phyloP scores from a whole-genome alignment of 2,888 invertebrate species.

The Acholoe squamosa region DNA sequence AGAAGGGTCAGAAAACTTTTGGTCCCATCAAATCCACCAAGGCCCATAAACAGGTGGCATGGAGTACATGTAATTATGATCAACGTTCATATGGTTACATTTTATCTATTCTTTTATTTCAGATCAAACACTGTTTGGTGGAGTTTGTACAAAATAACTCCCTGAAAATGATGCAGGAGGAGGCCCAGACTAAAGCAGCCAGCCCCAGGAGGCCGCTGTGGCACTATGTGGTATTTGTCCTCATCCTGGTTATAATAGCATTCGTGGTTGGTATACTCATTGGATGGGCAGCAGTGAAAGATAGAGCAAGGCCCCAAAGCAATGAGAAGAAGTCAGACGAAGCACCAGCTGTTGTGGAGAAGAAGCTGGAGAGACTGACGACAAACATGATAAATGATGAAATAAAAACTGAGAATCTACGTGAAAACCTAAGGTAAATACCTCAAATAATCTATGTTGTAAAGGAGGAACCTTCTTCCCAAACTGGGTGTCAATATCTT shows the following conservation, averaged over 20 bases:
- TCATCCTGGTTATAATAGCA: neutral
- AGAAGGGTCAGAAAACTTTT: too few relatives aligned
- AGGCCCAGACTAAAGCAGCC: neutral
- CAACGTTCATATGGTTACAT: too few relatives aligned
- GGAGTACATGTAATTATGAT: too few relatives aligned
- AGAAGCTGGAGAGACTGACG: neutral
- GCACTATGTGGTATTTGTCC: neutral
- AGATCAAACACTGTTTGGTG: too few relatives aligned
- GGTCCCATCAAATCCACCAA: too few relatives aligned
- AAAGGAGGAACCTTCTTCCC: too few relatives aligned
- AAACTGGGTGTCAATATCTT: too few relatives aligned
- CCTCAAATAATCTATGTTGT: too few relatives aligned
- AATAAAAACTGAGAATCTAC: slow-evolving; percentile 9
- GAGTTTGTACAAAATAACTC: too few relatives aligned
- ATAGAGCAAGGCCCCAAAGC: neutral
- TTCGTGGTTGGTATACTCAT: neutral
- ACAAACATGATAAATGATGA: neutral
- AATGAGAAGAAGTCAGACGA: neutral
- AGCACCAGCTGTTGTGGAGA: neutral
- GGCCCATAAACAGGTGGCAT: too few relatives aligned
- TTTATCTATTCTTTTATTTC: too few relatives aligned
- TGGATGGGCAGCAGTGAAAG: neutral
- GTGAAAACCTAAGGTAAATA: slow-evolving; percentile 26
- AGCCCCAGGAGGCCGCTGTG: neutral
- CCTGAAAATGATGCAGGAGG: neutral